A percentile compares a stretch with the other conserved stretches of the same genome.
phyloP scores from a whole-genome alignment of 2,888 invertebrate species.

The Thera britannica region DNA sequence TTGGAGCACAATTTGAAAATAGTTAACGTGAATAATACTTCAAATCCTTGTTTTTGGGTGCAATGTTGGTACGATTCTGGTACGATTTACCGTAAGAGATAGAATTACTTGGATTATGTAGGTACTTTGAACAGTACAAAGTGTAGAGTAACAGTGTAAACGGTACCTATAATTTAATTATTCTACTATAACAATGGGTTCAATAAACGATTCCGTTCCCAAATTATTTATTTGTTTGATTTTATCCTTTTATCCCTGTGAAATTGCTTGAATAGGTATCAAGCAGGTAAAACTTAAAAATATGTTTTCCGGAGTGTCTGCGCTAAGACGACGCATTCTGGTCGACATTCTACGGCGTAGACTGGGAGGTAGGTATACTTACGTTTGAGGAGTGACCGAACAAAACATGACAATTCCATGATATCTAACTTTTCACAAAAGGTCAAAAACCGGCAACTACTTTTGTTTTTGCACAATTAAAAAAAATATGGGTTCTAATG shows the following conservation, averaged over 20 bases:
- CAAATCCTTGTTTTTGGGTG: slow-evolving; percentile 61
- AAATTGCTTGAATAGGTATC: no score
- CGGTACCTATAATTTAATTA: slow-evolving; percentile 73
- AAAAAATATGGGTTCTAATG: no score
- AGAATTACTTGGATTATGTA: slow-evolving; percentile 76
- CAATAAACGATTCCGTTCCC: slow-evolving; percentile 84
- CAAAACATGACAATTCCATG: no score
- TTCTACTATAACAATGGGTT: slow-evolving; percentile 81
- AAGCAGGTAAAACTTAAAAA: no score
- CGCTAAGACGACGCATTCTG: background rate
- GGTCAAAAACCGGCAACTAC: no score
- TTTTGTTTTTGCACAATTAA: no score
- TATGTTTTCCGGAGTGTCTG: background rate
- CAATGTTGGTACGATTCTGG: slow-evolving; percentile 60
- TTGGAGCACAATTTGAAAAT: slow-evolving; percentile 63
- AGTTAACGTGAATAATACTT: slow-evolving; percentile 39
- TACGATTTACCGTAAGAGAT: slow-evolving; percentile 72
- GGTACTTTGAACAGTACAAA: slow-evolving; percentile 84
- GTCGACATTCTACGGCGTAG: background rate
- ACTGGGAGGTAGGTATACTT: background rate
- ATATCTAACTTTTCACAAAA: no score
- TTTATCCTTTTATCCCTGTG: background rate
- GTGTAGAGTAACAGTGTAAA: slow-evolving; percentile 74
- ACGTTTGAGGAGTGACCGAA: no score
- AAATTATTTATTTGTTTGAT: slow-evolving; percentile 61